phyloP scores from a whole-genome alignment of 1,140 invertebrate species.

The Spodoptera frugiperda region DNA sequence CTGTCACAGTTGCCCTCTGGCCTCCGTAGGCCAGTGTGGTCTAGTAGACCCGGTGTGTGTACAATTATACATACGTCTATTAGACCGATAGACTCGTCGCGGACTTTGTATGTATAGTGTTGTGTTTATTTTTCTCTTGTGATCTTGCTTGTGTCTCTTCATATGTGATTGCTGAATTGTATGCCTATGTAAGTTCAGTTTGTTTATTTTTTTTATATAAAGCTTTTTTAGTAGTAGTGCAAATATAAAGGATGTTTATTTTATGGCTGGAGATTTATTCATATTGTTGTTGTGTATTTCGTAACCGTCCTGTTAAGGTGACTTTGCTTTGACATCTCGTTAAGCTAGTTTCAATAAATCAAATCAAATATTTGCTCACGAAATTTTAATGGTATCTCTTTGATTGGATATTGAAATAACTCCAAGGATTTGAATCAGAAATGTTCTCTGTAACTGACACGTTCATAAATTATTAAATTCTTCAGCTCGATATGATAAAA shows the following conservation, averaged over 20 bases:
- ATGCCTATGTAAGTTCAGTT: too few species aligned
- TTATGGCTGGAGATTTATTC: too few species aligned
- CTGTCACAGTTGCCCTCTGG: slow-evolving; percentile 75
- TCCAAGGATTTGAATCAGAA: background rate
- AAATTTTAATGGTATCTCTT: slow-evolving; percentile 17
- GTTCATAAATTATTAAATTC: background rate
- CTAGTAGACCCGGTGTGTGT: slow-evolving; percentile 42
- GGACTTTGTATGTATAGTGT: background rate
- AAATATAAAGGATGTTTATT: too few species aligned
- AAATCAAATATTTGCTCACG: slow-evolving; percentile 1
- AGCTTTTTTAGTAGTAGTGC: too few species aligned
- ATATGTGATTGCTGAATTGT: too few species aligned
- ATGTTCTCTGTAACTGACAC: background rate
- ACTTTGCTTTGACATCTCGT: background rate
- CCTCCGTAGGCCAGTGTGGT: slow-evolving; percentile 62
- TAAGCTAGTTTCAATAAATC: background rate
- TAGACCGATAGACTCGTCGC: background rate
- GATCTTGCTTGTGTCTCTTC: too few species aligned
- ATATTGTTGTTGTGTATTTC: too few species aligned
- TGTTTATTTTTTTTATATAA: too few species aligned
- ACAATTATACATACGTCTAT: background rate
- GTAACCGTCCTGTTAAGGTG: too few species aligned
- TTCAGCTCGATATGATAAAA: background rate
- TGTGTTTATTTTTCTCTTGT: background rate
- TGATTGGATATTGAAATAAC: slow-evolving; percentile 2